These are phyloP conservation scores for Amorpha juglandis DNA, from an alignment of 2,888 invertebrate genomes.

Conservation along the genomic window DNA sequence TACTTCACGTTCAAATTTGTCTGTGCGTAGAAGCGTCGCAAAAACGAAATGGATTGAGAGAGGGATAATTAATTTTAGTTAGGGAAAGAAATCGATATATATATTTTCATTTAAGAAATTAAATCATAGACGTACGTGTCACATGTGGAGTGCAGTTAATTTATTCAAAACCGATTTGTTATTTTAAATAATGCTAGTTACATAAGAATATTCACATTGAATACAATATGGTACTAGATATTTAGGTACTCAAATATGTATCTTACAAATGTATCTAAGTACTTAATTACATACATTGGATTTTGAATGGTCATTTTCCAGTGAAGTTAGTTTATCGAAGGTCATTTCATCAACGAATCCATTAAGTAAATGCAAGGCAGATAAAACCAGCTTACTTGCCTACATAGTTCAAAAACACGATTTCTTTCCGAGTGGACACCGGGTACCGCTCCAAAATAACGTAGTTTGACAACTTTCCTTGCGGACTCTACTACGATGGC, in stretches of 20 bases:
- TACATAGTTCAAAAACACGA: slow-evolving; percentile 21
- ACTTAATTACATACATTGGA: no score
- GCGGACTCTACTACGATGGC: background rate
- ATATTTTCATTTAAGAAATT: no score
- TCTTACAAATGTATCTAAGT: background rate
- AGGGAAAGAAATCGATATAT: no score
- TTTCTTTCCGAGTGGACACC: slow-evolving; percentile 16
- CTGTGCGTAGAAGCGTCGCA: no score
- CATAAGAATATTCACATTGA: background rate
- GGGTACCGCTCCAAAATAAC: slow-evolving; percentile 13
- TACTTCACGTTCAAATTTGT: no score
- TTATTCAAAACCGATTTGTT: background rate
- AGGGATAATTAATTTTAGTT: no score
- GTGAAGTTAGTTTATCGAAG: slow-evolving; percentile 1
- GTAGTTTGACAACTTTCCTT: slow-evolving; percentile 20
- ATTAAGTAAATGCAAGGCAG: slow-evolving; percentile 4
- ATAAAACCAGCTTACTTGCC: slow-evolving; percentile 8
- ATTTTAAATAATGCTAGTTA: background rate
- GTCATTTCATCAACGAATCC: background rate
- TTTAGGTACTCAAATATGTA: background rate
- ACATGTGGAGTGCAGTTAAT: no score
- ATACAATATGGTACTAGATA: no score
- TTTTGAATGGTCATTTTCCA: background rate
- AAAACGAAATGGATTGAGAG: no score
- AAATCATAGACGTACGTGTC: no score